Base-by-base conservation (phyloP, 2,113 vertebrate genomes). In the Tenrec ecaudatus region DNA sequence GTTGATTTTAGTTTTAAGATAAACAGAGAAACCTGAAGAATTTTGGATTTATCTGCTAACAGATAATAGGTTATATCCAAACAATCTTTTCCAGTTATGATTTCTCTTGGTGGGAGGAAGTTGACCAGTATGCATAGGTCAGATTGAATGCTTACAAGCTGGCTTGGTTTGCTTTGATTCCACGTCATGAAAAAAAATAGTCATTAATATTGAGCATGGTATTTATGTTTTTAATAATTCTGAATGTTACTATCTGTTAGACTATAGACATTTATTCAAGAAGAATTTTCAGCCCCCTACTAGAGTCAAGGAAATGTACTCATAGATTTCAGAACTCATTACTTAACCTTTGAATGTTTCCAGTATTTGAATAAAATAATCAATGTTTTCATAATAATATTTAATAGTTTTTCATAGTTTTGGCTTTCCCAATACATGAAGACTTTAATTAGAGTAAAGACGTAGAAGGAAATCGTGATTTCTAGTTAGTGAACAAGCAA, bases 401-500 rank as follows among this genome's bases (percentile, higher is more conserved):
- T 90, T 78, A 80, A 73, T 36, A 23, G 2, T 88, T 93, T 95
- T 62, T 62, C 60, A 62, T 22, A 14, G 60, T 62, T 62, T 57
- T 73, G 17, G 38, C 66, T 91, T 86, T 89, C 31, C 27, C 40
- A 69, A 29, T 29, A 81, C 27, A 62, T 40, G 47, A 85, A 79
- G 12, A 73, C 25, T 78, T 85, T 87, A 64, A 12, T 82, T 85
- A 86, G 25, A 80, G 82, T 40, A 66, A 95, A 93, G 76, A 86
- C 64, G 82, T 69, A 90, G 27, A 81, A 95, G 43, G 86, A 85
- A 94, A 85, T 85, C 94, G 94, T 96, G 94, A 96, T 97, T 97
- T 97, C 91, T 96, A 96, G 90, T 91, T 53, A 90, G 76, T 92
- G 96, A 86, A 96, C 94, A 95, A 94, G 68, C 29, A 95, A 93